Base-by-base conservation (phyloP, 2,888 invertebrate genomes). In the Diplazon laetatorius region DNA sequence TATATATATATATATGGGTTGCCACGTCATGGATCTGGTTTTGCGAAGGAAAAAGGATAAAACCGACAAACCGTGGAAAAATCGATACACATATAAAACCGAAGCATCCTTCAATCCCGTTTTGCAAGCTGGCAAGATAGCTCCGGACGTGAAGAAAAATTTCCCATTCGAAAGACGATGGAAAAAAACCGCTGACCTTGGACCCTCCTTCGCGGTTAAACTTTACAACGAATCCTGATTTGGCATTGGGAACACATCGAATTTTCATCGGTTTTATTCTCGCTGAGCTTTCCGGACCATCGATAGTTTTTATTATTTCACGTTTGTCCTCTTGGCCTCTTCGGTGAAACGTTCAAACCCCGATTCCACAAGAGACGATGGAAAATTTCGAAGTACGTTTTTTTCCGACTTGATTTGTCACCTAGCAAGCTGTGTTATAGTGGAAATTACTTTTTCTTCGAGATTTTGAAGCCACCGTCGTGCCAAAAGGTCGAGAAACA, bases 21-120 rank as follows among this genome's bases (percentile, higher is more conserved):
- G 35, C 35, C 14, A 30, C 30, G 30, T 30, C 14, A 3, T 2
- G 25, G 55, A 16, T 14, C 16, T 48, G 35, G n/a, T 52, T 71
- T 50, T 30, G 25, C 30, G 20, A 57, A 37, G 46, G 37, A 57
- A 57, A 72, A 55, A 57, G n/a, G 44, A 50, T 60, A 65, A 46
- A 42, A 52, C 3, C 1, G 20, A 14, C 16, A 37, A 2, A 10
- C 20, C 9, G 42, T 16, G 5, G 18, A 14, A 44, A 50, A 10
- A 25, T n/a, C 50, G 62, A 42, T 52, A 10, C 42, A n/a, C n/a
- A n/a, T n/a, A 39, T 70, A 70, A 48, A 70, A 60, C 59, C 14
- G 46, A 70, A 70, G 37, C 70, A 42, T 60, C 37, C 50, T 70
- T 60, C 60, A 50, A 70, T 52, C 70, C 50, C 9, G 37, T 5